Base-by-base conservation (phyloP, 2,797 vertebrate species). In the Yasuhikotakia modesta region DNA sequence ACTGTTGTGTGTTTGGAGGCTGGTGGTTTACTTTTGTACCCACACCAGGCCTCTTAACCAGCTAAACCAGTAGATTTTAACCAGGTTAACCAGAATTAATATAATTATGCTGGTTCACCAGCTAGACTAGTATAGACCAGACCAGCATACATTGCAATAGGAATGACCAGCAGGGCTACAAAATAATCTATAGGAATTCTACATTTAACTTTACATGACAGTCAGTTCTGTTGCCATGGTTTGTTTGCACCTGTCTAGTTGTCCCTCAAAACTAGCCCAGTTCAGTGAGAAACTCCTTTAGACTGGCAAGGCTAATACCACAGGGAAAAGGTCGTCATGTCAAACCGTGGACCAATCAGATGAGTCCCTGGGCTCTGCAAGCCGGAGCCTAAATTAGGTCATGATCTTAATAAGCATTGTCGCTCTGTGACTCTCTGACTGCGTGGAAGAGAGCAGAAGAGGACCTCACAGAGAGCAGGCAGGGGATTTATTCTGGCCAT, bases 391-490 rank as follows among this genome's bases (percentile, higher is more conserved):
- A 72, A 87, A 87, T 81, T 86, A 81, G 87, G 87, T 86, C 86
- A 85, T 79, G 78, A 72, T 83, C 85, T 85, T 83, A 85, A 86
- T 86, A 84, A 87, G 81, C 63, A 85, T 71, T 27, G 76, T 73
- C 17, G 60, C 67, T 30, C 52, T 73, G 81, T 65, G 43, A 66
- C 64, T 48, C 60, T 57, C 45, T 60, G 73, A 78, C 64, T 74
- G 39, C 19, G 71, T 64, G 60, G 17, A 66, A 63, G 66, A 60
- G 63, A 76, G 77, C 35, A 75, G 70, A 55, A 71, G 87, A 91
- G 87, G 87, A 93, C 88, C 90, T 90, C 61, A 85, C 86, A 85
- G 86, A 87, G 84, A 78, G 64, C 84, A 88, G 88, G 86, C 89
- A 85, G 50, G 79, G 81, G 57, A 1, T 78, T 70, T 67, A 61